A percentile compares a stretch with the other conserved stretches of the same genome.
These are phyloP conservation scores for Todus mexicanus DNA, from an alignment of 2,797 vertebrate genomes.

Conservation along the genomic window DNA sequence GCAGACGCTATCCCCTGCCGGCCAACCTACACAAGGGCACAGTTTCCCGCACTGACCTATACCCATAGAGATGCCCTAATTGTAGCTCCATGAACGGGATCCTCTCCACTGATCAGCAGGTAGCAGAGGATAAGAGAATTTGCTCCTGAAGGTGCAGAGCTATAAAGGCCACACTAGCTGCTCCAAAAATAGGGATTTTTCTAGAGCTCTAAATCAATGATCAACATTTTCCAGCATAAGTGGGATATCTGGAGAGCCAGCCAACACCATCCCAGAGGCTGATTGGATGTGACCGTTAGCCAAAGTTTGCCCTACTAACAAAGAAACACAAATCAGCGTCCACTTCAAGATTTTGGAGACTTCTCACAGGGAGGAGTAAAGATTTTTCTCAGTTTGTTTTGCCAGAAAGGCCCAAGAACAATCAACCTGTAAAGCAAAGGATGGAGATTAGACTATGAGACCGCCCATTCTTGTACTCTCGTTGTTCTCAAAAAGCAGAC, in stretches of 20 bases:
- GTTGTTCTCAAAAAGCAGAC: neutral
- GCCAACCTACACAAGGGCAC: neutral
- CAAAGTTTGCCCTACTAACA: neutral
- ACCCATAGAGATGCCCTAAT: neutral
- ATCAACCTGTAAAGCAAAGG: neutral
- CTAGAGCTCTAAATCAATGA: neutral
- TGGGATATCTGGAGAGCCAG: neutral
- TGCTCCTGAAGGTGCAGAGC: neutral
- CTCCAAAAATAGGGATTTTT: neutral
- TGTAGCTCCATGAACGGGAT: neutral
- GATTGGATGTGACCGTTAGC: neutral
- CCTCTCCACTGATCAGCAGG: accelerated
- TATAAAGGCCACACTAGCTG: neutral
- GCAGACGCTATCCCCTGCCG: neutral
- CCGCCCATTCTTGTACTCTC: neutral
- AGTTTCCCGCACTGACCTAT: neutral
- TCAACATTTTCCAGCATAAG: neutral
- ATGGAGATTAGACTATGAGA: neutral
- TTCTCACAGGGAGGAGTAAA: neutral
- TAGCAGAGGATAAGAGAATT: neutral
- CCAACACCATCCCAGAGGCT: neutral
- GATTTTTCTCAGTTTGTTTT: neutral
- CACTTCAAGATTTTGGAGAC: neutral
- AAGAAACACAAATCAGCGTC: neutral
- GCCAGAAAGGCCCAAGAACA: neutral